These are phyloP conservation scores for Apostichopus leukothele DNA, from an alignment of 53 echinoderm and acorn worm species.

Conservation along the genomic window DNA sequence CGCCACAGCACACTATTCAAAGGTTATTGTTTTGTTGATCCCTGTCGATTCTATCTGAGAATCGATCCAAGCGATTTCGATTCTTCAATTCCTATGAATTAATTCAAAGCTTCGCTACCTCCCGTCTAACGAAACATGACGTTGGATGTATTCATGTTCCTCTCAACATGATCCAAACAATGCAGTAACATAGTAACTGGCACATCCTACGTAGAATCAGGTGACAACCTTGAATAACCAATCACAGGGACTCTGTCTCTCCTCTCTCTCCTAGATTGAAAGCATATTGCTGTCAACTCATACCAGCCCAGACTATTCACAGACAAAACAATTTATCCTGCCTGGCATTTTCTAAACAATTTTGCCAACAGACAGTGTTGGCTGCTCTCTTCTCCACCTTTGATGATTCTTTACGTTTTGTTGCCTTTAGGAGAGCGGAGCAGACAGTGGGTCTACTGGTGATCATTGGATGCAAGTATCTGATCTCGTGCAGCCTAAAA, in stretches of 20 bases:
- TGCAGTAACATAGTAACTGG: not conserved
- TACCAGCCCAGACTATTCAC: not conserved
- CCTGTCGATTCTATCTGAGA: no score
- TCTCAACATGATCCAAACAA: slow-evolving; percentile 8
- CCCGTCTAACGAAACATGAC: not conserved
- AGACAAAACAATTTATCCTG: slow-evolving; percentile 22
- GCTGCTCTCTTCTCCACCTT: no score
- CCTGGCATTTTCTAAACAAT: not conserved
- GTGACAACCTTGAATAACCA: slow-evolving; percentile 25
- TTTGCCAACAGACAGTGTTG: no score
- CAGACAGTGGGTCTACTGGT: no score
- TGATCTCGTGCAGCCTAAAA: not conserved
- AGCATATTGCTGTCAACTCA: slow-evolving; percentile 1
- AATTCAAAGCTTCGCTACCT: no score
- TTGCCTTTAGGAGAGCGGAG: no score
- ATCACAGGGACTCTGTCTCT: not conserved
- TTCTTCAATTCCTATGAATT: no score
- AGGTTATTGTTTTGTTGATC: no score
- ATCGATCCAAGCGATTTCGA: no score
- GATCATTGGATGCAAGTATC: no score
- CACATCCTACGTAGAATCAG: not conserved
- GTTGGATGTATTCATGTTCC: not conserved
- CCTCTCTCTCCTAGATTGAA: not conserved
- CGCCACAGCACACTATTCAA: no score
- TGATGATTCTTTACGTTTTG: no score